Evolutionary conservation across 2,797 vertebrate genomes (phyloP).

Genomic region (Xiphorhynchus erythropygius): DNA sequence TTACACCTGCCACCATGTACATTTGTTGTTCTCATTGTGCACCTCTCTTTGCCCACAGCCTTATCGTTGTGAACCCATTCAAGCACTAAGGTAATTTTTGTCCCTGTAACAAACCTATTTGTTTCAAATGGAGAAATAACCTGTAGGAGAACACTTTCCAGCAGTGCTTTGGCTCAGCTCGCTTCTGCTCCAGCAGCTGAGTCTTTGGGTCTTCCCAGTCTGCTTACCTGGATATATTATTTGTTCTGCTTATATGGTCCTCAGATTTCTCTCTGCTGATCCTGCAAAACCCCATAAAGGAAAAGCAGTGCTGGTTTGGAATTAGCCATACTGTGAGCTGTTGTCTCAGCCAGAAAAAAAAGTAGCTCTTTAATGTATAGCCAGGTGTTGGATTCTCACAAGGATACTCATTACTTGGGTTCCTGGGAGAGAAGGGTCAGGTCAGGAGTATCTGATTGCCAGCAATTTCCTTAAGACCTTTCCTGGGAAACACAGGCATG

Average conservation of each 20-base stretch:
- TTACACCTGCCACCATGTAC: neutral
- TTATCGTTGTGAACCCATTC: neutral
- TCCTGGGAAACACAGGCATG: neutral
- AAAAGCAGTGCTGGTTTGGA: neutral
- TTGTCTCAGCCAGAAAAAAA: neutral
- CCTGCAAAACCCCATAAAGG: neutral
- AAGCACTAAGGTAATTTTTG: neutral
- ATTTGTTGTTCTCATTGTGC: neutral
- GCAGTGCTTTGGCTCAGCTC: neutral
- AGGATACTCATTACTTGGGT: conserved; percentile 38
- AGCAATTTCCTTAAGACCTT: conserved; percentile 34
- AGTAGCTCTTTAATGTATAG: conserved; percentile 27
- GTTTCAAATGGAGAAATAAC: neutral
- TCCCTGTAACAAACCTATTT: neutral
- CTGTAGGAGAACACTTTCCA: neutral
- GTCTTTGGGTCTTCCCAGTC: neutral
- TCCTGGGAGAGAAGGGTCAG: conserved; percentile 39
- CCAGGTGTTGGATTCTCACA: conserved; percentile 32
- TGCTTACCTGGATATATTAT: neutral
- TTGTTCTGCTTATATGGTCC: neutral
- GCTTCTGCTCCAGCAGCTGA: neutral
- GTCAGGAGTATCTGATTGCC: conserved; percentile 52
- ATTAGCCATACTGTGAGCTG: neutral
- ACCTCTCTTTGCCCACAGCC: neutral
- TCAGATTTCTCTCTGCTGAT: neutral